Conservation (phyloP, 2,888 invertebrate species). For the Nasonovia ribisnigri region DNA sequence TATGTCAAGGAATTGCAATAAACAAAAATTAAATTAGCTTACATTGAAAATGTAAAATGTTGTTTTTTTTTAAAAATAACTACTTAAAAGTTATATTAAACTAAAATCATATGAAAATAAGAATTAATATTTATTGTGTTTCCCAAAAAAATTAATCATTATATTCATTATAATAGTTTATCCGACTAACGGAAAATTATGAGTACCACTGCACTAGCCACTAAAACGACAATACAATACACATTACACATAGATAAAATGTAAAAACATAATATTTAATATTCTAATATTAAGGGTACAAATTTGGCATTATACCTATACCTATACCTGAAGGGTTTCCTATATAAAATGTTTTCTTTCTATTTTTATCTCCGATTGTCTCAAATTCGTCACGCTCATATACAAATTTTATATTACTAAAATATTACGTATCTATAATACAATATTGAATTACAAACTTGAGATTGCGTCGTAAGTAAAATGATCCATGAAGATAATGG, state of each 20-base stretch:
- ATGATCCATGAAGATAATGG: background rate
- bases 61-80: background rate
- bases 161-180: background rate
- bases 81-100: background rate
- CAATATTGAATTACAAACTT: constrained; percentile 39
- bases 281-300: background rate
- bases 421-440: background rate
- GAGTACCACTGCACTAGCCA: background rate
- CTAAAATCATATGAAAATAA: background rate
- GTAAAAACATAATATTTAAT: background rate
- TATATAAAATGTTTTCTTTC: constrained; percentile 9
- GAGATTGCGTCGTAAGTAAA: constrained; percentile 39
- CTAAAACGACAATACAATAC: background rate
- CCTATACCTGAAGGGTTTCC: background rate
- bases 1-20: background rate
- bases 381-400: constrained; percentile 38
- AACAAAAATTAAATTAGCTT: background rate
- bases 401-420: background rate
- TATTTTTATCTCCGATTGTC: background rate
- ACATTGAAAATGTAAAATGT: background rate
- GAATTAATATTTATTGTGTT: background rate
- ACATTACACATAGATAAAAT: background rate
- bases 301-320: background rate
- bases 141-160: background rate
- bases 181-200: background rate